These are phyloP conservation scores for Gallinago nigripennis DNA, from an alignment of 2,797 vertebrate genomes.

Conservation along the genomic window DNA sequence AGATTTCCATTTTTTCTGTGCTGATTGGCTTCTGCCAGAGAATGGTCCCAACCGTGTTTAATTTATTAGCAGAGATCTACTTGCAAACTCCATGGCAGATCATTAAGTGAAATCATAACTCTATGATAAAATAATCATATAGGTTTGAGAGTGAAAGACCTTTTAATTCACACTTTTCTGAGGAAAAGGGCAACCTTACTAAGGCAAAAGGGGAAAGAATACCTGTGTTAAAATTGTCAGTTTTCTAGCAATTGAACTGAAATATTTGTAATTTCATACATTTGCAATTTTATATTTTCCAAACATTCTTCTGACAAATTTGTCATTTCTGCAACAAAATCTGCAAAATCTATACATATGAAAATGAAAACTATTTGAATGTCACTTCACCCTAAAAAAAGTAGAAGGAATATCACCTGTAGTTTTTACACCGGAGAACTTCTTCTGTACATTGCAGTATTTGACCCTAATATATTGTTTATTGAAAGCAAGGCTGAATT, in stretches of 20 bases:
- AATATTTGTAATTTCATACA: neutral
- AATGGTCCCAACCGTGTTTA: neutral
- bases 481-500: neutral
- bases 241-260: neutral
- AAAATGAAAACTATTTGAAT: neutral
- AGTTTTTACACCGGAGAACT: neutral
- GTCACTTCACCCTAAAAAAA: neutral
- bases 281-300: neutral
- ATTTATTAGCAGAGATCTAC: neutral
- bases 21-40: neutral
- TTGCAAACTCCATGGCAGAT: neutral
- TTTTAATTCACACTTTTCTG: neutral
- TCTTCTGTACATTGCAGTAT: neutral
- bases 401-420: neutral
- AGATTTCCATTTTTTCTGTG: neutral
- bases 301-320: neutral
- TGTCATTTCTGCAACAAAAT: neutral
- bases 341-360: neutral
- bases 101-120: neutral
- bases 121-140: neutral
- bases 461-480: neutral
- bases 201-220: neutral
- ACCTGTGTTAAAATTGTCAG: neutral
- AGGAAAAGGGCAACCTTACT: neutral
- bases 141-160: neutral